Evolutionary conservation across 2,113 vertebrate genomes (phyloP).

Genomic region (Atractosteus spatula): DNA sequence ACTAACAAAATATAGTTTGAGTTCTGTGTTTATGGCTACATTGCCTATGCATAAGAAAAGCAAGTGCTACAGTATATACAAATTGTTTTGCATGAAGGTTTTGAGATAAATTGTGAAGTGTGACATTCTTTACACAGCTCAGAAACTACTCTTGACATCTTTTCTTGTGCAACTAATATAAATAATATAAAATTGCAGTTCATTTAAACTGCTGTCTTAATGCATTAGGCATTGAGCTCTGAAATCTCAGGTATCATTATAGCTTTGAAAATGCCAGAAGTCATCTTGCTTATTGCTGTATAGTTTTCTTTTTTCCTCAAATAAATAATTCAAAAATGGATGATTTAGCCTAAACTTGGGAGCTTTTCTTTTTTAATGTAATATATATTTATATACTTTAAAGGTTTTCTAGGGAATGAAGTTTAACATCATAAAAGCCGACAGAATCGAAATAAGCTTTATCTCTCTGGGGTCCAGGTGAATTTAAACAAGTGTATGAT

Average conservation of each 20-base stretch:
- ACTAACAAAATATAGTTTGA: no score
- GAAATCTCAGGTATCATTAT: conserved; percentile 61
- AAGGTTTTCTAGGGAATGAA: conserved; percentile 16
- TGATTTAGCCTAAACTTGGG: conserved; percentile 31
- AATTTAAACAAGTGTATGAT: conserved; percentile 42
- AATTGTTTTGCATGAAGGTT: no score
- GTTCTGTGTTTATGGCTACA: no score
- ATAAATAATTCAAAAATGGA: conserved; percentile 58
- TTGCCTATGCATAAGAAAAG: no score
- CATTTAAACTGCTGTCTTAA: conserved; percentile 70
- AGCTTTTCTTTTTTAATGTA: conserved; percentile 24
- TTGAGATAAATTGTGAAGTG: no score
- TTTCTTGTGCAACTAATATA: conserved; percentile 48
- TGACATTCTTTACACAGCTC: not conserved
- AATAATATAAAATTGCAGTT: conserved; percentile 55
- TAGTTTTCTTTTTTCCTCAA: conserved; percentile 44
- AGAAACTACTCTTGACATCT: not conserved
- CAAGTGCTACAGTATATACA: no score
- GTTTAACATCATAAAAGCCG: conserved; percentile 37
- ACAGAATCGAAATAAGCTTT: conserved; percentile 35
- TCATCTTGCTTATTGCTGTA: conserved; percentile 53
- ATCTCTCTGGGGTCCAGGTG: conserved; percentile 26
- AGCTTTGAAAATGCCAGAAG: conserved; percentile 56
- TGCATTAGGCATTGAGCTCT: conserved; percentile 56
- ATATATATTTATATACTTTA: not conserved